Conservation (phyloP, 2,113 vertebrate species). For the Phoenicopterus ruber region DNA sequence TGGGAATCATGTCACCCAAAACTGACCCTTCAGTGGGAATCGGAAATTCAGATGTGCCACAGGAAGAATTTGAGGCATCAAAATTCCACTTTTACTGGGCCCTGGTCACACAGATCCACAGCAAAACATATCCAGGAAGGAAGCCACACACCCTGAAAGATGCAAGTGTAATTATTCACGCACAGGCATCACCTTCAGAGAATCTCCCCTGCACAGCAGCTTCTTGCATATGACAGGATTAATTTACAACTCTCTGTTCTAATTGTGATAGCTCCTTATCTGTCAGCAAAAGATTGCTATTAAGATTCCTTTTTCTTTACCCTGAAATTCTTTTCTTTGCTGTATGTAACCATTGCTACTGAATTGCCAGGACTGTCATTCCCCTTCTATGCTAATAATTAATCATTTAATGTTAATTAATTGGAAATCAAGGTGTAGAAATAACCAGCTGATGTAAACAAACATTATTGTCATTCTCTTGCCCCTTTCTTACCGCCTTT, state of each 20-base stretch:
- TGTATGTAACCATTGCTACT: not conserved
- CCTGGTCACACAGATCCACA: not conserved
- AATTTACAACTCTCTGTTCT: not conserved
- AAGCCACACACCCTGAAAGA: not conserved
- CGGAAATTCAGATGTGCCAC: not conserved
- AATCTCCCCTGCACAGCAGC: not conserved
- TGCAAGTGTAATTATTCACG: not conserved
- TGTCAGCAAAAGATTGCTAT: not conserved
- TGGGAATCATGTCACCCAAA: not conserved
- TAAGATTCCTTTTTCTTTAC: not conserved
- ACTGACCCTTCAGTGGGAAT: not conserved
- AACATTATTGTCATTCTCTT: not conserved
- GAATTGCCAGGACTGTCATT: not conserved
- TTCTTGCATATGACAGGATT: not conserved
- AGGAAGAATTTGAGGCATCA: not conserved
- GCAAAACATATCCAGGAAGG: not conserved
- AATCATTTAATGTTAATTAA: not conserved
- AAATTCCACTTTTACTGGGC: not conserved
- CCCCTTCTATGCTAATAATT: not conserved
- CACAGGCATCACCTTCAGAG: not conserved
- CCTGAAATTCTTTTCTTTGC: not conserved
- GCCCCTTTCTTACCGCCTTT: not conserved
- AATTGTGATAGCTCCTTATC: not conserved
- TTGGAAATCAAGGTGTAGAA: not conserved
- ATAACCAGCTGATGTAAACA: not conserved